Conservation (phyloP, 2,113 vertebrate species). For the Xenopus borealis region DNA sequence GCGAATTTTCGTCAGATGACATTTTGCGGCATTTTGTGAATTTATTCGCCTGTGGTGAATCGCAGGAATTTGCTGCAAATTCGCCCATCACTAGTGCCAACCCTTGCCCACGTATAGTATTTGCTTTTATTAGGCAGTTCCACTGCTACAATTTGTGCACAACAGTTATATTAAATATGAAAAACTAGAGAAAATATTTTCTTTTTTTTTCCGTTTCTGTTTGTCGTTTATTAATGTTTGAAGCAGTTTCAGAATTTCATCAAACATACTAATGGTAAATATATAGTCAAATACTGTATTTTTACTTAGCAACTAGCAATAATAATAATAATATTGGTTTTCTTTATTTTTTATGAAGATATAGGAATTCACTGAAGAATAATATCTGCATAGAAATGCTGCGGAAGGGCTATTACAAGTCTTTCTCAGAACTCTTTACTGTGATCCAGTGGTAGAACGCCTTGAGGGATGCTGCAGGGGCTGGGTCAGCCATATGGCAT, state of each 20-base stretch:
- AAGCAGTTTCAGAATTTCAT: too few species aligned
- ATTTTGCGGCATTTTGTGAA: too few species aligned
- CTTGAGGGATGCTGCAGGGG: slow-evolving; percentile 78
- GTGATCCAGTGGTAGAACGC: slow-evolving; percentile 76
- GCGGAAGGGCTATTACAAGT: slow-evolving; percentile 75
- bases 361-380: slow-evolving; percentile 79
- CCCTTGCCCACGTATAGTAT: not conserved
- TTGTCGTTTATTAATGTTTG: too few species aligned
- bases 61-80: too few species aligned
- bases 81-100: too few species aligned
- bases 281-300: not conserved
- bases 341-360: slow-evolving; percentile 58
- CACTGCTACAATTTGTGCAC: not conserved
- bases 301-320: too few species aligned
- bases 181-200: not conserved
- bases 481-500: slow-evolving; percentile 88
- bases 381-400: slow-evolving; percentile 84
- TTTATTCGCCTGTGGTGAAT: too few species aligned
- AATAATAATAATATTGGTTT: too few species aligned
- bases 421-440: slow-evolving; percentile 72
- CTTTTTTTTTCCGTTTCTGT: not conserved
- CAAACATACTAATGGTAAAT: not conserved
- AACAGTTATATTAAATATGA: not conserved
- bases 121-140: not conserved
- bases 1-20: too few species aligned